Evolutionary conservation across 1,140 invertebrate genomes (phyloP), one percentile per base, ranked within the genome.

Genomic region (Acyrthosiphon pisum): DNA sequence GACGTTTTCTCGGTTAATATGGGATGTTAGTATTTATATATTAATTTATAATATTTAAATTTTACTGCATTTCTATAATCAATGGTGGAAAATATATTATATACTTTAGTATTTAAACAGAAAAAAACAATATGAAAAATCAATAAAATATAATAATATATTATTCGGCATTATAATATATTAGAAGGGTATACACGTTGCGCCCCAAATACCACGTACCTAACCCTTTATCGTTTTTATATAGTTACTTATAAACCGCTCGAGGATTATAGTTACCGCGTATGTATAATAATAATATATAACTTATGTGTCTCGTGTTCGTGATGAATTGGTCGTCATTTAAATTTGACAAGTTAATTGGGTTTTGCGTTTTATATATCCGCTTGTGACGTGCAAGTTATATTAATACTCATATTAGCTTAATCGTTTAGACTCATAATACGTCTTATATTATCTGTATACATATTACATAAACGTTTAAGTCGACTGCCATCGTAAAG

Each of bases 291-390:
- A 14, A 48, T 22, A n/a, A n/a, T n/a, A 76, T 76, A 83, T 23
- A 23, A 90, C 6, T 37, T 46, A 56, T 41, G 23, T 56, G 50
- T 56, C 6, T 11, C 88, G 50, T 41, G n/a, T 60, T 41, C 11
- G 37, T 90, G 88, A 90, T 90, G 35, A n/a, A 90, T 90, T 26
- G 88, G 37, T 20, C 50, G 35, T 41, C 87, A 37, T 89, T 89
- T 53, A 53, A 53, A 41, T 60, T 60, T 90, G 88, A 90, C 88
- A 90, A 90, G 88, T 90, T 90, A 90, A 90, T 90, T 90, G 88
- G 53, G 53, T 90, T 41, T 90, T 20, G 23, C 37, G 35, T 90
- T 44, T 50, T 35, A 41, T 20, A 53, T n/a, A 90, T 90, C 20
- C 50, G 88, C 44, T 48, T 53, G 30, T 35, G 44, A 30, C n/a